These are phyloP conservation scores for Mesorhabditis belari DNA, from an alignment of 2,888 invertebrate genomes.

Conservation along the genomic window DNA sequence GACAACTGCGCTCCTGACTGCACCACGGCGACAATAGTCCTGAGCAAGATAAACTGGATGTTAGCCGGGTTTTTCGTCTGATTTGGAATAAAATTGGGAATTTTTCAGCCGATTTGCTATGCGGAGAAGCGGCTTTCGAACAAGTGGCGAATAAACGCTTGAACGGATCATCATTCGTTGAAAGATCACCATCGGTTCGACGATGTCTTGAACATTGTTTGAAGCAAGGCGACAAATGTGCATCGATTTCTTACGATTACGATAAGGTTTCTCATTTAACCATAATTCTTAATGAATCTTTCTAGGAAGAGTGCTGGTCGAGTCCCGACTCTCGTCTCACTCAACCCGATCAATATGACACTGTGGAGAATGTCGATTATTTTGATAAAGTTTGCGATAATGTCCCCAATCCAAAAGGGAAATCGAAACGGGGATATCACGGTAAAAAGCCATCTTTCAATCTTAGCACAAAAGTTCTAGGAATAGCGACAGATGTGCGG, in stretches of 20 bases:
- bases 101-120: slow-evolving; percentile 31
- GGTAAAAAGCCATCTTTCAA: not conserved
- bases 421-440: not conserved
- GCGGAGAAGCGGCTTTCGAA: slow-evolving; percentile 45
- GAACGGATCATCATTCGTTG: slow-evolving; percentile 21
- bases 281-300: not conserved
- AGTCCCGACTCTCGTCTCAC: slow-evolving; percentile 42
- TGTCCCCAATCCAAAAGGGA: not conserved
- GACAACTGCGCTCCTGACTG: too few species aligned
- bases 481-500: not conserved
- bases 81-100: too few species aligned
- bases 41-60: too few species aligned
- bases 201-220: slow-evolving; percentile 40
- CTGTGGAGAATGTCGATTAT: slow-evolving; percentile 41
- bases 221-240: slow-evolving; percentile 50
- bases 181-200: slow-evolving; percentile 23
- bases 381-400: slow-evolving; percentile 40
- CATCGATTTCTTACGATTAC: slow-evolving; percentile 41
- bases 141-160: slow-evolving; percentile 39
- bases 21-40: too few species aligned
- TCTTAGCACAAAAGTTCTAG: not conserved
- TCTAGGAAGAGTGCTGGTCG: slow-evolving; percentile 48
- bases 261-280: slow-evolving; percentile 13
- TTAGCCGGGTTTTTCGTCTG: too few species aligned
- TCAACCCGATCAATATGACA: slow-evolving; percentile 36